phyloP scores from a whole-genome alignment of 1,140 invertebrate genomes.

The Platyscapa corneri region DNA sequence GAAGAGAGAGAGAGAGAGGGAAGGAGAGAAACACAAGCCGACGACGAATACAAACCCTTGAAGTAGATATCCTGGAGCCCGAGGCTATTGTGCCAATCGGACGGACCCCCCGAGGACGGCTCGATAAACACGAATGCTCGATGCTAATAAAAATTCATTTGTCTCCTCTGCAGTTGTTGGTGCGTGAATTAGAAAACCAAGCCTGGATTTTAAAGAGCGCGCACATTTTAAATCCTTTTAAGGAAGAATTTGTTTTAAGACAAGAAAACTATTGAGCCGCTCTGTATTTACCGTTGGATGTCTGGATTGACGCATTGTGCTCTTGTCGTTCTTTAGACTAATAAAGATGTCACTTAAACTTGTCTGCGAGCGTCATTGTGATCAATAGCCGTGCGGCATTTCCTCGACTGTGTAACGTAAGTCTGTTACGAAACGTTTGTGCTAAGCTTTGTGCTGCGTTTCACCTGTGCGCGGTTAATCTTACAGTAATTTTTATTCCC shows the following conservation, averaged over 20 bases:
- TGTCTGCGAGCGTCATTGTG: too few relatives aligned
- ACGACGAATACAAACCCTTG: slow-evolving; percentile 26
- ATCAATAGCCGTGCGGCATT: too few relatives aligned
- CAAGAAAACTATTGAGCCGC: not conserved
- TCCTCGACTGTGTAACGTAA: too few relatives aligned
- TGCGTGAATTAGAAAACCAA: slow-evolving; percentile 2
- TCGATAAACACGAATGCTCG: slow-evolving; percentile 63
- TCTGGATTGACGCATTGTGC: too few relatives aligned
- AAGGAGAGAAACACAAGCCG: not conserved
- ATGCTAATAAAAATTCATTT: slow-evolving; percentile 71
- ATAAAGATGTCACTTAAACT: too few relatives aligned
- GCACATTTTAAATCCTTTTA: not conserved
- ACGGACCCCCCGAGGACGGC: slow-evolving; percentile 53
- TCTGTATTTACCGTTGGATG: not conserved
- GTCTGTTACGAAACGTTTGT: too few relatives aligned
- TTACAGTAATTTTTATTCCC: too few relatives aligned
- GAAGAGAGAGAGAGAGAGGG: not conserved
- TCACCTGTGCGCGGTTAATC: too few relatives aligned
- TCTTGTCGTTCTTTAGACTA: too few relatives aligned
- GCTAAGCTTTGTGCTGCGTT: too few relatives aligned
- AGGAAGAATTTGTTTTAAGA: not conserved
- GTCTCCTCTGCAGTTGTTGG: slow-evolving; percentile 51
- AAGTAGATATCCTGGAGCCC: slow-evolving; percentile 55
- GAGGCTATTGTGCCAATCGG: slow-evolving; percentile 69
- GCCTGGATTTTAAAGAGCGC: not conserved